Conservation (phyloP, 2,113 vertebrate species). For the Lophochroa leadbeateri region DNA sequence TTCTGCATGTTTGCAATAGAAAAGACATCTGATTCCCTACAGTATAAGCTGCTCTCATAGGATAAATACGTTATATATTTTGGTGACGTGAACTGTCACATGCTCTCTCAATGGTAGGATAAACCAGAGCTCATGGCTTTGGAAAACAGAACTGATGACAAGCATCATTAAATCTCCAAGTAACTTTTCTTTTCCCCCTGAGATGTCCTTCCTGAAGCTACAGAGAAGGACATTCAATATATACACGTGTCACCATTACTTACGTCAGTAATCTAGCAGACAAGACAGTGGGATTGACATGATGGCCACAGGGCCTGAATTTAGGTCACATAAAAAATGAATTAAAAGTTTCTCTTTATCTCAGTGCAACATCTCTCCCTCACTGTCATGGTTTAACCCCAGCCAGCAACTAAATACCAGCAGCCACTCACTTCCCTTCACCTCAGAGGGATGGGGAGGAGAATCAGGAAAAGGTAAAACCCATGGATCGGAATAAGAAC, state of each 20-base stretch:
- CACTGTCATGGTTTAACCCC: neutral
- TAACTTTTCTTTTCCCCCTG: accelerated
- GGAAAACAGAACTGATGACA: neutral
- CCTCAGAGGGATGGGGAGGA: neutral
- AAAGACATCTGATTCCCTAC: neutral
- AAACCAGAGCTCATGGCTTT: neutral
- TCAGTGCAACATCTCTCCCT: neutral
- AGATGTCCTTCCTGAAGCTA: slow-evolving; percentile 26
- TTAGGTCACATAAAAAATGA: slow-evolving; percentile 26
- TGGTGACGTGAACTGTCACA: neutral
- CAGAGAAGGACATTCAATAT: neutral
- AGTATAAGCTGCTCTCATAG: neutral
- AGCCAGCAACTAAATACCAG: neutral
- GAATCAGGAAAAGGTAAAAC: neutral
- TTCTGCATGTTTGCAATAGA: neutral
- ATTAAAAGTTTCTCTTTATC: slow-evolving; percentile 52
- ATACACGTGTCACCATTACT: neutral
- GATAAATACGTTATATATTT: neutral
- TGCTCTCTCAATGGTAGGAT: neutral
- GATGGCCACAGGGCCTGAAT: slow-evolving; percentile 47
- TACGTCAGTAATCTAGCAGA: slow-evolving; percentile 27
- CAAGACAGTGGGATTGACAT: neutral
- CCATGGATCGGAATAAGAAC: neutral
- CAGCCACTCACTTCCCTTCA: neutral
- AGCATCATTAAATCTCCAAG: neutral